Conservation (phyloP, 2,797 vertebrate genomes). For the Cuculus canorus region DNA sequence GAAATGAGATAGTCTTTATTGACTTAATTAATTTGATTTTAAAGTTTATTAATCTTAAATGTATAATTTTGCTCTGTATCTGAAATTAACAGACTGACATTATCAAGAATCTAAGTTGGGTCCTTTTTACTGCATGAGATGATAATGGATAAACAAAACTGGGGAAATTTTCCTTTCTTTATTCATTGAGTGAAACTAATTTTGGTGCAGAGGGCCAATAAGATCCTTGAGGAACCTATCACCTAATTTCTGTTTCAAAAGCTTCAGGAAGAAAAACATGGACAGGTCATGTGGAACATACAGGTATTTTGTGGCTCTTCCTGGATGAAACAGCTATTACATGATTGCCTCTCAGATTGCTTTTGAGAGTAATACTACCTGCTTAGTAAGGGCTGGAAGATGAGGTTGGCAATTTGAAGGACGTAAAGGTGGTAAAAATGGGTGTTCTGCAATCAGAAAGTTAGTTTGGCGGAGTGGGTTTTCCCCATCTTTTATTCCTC, state of each 20-base stretch:
- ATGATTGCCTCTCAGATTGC: not conserved
- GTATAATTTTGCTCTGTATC: not conserved
- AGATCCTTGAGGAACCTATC: not conserved
- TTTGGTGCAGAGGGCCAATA: not conserved
- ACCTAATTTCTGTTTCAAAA: not conserved
- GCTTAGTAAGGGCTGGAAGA: not conserved
- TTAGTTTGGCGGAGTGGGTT: not conserved
- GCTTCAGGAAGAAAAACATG: not conserved
- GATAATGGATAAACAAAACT: not conserved
- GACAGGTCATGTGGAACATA: not conserved
- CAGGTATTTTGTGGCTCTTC: not conserved
- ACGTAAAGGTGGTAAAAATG: not conserved
- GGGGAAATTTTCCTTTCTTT: not conserved
- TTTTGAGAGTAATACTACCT: not conserved
- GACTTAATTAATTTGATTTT: not conserved
- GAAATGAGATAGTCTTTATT: not conserved
- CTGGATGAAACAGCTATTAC: not conserved
- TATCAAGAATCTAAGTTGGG: not conserved
- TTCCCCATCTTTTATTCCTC: not conserved
- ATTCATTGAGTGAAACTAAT: not conserved
- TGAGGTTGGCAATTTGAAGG: not conserved
- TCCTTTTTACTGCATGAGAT: not conserved
- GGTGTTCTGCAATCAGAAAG: not conserved
- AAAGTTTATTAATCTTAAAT: not conserved
- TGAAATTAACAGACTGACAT: not conserved